Evolutionary conservation across 2,888 invertebrate species (phyloP).

Genomic region (Aphrophora alni): DNA sequence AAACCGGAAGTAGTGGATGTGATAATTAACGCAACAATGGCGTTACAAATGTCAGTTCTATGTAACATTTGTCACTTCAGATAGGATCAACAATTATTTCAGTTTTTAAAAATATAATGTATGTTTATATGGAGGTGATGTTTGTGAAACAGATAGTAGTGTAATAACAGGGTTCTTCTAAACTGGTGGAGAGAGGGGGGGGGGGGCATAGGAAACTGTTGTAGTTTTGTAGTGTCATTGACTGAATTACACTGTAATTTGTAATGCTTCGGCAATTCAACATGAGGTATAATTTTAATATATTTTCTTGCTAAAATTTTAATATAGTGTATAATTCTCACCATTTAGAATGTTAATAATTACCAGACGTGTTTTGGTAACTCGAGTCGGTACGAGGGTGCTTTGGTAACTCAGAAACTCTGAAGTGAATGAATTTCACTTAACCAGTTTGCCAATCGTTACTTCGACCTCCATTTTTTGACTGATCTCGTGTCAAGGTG

Average conservation of each 20-base stretch:
- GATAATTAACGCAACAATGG: conserved; percentile 6
- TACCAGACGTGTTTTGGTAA: too few species aligned
- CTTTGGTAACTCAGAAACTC: too few species aligned
- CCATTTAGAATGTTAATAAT: too few species aligned
- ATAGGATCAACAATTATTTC: conserved; percentile 1
- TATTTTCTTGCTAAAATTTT: too few species aligned
- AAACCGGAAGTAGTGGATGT: conserved; percentile 1
- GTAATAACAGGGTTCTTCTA: background rate
- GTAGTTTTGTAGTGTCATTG: background rate
- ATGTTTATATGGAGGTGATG: background rate
- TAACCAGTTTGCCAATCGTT: too few species aligned
- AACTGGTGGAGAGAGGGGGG: too few species aligned
- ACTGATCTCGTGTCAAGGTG: too few species aligned
- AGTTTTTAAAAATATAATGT: background rate
- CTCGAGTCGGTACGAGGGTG: too few species aligned
- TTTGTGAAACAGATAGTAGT: background rate
- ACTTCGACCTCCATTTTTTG: too few species aligned
- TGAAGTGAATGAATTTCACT: too few species aligned
- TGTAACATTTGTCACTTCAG: conserved; percentile 9
- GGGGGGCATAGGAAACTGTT: background rate
- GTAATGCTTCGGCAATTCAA: background rate
- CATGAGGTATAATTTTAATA: too few species aligned
- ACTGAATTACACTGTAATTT: background rate
- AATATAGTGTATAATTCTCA: too few species aligned
- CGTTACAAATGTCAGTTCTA: conserved; percentile 6